Evolutionary conservation across 2,797 vertebrate genomes (phyloP), one percentile per base, ranked within the genome.

Genomic region (Lophotriccus pileatus): DNA sequence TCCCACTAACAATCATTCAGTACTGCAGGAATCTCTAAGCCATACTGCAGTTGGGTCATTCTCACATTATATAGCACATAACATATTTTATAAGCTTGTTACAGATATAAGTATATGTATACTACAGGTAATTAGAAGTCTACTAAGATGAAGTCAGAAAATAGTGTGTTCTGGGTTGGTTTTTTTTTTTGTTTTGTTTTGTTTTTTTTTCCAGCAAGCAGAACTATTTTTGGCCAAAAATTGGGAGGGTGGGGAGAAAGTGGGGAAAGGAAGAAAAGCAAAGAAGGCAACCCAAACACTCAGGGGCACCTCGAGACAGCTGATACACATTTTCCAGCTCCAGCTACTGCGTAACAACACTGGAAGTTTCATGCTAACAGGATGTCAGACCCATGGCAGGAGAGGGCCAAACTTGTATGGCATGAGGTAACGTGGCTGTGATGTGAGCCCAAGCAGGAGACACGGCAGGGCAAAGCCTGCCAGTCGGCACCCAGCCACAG

Each of bases 201-300:
- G 23, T 32, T 16, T 11, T 70, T 74, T 56, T 23, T 22, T 37
- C 19, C 37, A 86, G 19, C 10, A 73, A 77, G 30, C 4, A 17
- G 14, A 89, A 83, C 8, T 67, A 46, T 64, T 91, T 75, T 6
- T 24, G 37, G 20, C 11, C 22, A 77, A 72, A 84, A 66, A 14
- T 1, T 10, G 18, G 22, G 3, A 2, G 3, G 2, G 3, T 3
- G 1, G 8, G 22, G 1, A 1, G 14, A 22, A 25, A 7, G 1
- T 6, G 22, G 1, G 1, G 14, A 22, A 25, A 7, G 10, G 8
- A 62, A 41, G 11, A 64, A 66, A 27, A 37, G 5, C 7, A 58
- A 68, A n/a, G 60, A 34, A 37, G 0, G 5, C 44, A 80, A n/a
- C 9, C 14, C 8, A 36, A 27, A 12, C 3, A 9, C 24, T 0